A percentile compares a stretch with the other conserved stretches of the same genome.
phyloP scores from a whole-genome alignment of 2,888 invertebrate genomes.

The Nesidiocoris tenuis region DNA sequence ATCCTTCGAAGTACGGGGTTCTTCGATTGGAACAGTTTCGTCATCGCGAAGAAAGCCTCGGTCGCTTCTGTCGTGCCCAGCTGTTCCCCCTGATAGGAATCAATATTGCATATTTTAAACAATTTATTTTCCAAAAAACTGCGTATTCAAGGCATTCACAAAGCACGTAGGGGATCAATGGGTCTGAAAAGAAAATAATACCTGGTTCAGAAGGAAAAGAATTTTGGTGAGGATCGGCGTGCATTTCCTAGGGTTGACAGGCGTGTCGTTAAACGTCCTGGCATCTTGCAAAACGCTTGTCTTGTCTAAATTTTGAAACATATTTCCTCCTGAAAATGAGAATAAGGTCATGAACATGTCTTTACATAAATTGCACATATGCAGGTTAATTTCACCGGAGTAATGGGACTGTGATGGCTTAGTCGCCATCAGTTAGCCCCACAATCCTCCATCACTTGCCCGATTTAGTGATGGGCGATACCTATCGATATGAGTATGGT shows the following conservation, averaged over 20 bases:
- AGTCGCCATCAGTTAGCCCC: too few relatives aligned
- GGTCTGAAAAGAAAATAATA: too few relatives aligned
- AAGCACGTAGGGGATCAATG: not conserved
- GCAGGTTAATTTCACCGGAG: not conserved
- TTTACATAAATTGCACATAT: not conserved
- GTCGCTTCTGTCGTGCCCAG: constrained; percentile 94
- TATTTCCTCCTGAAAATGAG: constrained; percentile 64
- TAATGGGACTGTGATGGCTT: not conserved
- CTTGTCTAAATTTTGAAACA: constrained; percentile 91
- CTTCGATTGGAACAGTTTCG: constrained; percentile 96
- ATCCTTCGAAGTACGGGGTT: constrained; percentile 92
- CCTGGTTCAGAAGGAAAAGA: constrained; percentile 91
- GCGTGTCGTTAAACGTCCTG: constrained; percentile 94
- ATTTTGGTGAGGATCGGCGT: constrained; percentile 93
- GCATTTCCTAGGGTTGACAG: constrained; percentile 96
- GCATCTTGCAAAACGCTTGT: constrained; percentile 97
- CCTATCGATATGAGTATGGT: too few relatives aligned
- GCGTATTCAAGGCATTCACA: not conserved
- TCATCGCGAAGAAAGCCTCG: constrained; percentile 98
- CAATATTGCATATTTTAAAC: too few relatives aligned
- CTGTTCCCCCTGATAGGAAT: constrained; percentile 73
- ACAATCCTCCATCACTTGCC: too few relatives aligned
- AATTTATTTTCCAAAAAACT: not conserved
- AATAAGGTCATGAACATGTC: not conserved
- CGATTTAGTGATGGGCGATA: too few relatives aligned